These are phyloP conservation scores for Pardalotus punctatus DNA, from an alignment of 2,113 vertebrate species.

Conservation along the genomic window DNA sequence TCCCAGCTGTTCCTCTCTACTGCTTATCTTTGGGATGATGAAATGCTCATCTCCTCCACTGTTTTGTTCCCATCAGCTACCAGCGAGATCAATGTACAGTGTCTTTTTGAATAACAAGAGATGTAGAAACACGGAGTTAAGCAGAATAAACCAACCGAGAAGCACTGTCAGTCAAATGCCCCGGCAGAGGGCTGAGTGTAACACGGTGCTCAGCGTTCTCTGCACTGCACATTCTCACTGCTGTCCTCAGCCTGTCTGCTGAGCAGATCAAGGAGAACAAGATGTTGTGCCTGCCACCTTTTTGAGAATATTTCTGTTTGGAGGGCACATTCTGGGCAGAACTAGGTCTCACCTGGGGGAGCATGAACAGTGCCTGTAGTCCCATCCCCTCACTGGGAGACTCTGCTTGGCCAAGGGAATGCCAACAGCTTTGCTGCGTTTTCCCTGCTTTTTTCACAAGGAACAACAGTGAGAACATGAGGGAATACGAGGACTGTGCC, in stretches of 20 bases:
- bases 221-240: not conserved
- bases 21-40: not conserved
- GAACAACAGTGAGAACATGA: not conserved
- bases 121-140: not conserved
- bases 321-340: not conserved
- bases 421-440: not conserved
- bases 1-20: not conserved
- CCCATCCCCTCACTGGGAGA: not conserved
- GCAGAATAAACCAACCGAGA: not conserved
- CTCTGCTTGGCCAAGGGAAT: not conserved
- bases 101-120: not conserved
- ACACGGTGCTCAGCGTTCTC: not conserved
- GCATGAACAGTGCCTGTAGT: too few relatives aligned
- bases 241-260: not conserved
- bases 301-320: not conserved
- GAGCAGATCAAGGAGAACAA: not conserved
- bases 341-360: not conserved
- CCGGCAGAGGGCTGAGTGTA: not conserved
- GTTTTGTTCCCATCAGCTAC: not conserved
- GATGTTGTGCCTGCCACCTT: not conserved
- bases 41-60: not conserved
- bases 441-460: not conserved
- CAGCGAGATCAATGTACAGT: not conserved
- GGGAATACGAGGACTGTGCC: not conserved
- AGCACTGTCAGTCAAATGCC: fast-evolving